These are phyloP conservation scores for Myrmecobius fasciatus DNA, from an alignment of 2,113 vertebrate species.

Conservation along the genomic window DNA sequence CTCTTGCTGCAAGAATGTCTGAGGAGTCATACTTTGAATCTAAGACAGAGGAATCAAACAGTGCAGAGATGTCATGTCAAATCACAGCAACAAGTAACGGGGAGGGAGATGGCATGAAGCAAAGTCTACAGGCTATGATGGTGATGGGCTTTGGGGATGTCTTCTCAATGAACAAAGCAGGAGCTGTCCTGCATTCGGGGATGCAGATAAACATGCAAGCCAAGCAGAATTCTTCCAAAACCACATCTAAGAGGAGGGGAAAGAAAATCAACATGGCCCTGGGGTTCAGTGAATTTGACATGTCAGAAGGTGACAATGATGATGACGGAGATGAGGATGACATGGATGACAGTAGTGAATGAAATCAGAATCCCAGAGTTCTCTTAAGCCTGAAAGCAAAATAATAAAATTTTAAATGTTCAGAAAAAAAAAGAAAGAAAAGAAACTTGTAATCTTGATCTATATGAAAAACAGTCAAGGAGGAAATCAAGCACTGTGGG, in stretches of 20 bases:
- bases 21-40: conserved; percentile 95
- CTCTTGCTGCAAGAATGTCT: conserved; percentile 93
- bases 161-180: conserved; percentile 91
- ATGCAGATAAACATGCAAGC: conserved; percentile 96
- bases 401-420: conserved; percentile 76
- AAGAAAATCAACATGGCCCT: conserved; percentile 95
- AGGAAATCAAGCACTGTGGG: conserved; percentile 45
- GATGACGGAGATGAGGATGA: conserved; percentile 80
- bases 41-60: conserved; percentile 95
- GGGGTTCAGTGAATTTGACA: conserved; percentile 91
- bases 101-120: conserved; percentile 90
- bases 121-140: conserved; percentile 91
- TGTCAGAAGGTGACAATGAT: conserved; percentile 89
- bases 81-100: conserved; percentile 93
- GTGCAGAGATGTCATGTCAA: conserved; percentile 95
- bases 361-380: conserved; percentile 77
- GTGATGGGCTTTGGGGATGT: conserved; percentile 94
- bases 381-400: conserved; percentile 74
- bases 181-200: conserved; percentile 91
- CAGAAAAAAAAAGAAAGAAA: conserved; percentile 69
- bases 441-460: conserved; percentile 82
- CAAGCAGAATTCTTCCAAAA: conserved; percentile 94
- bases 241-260: conserved; percentile 92
- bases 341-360: conserved; percentile 87
- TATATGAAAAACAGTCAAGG: conserved; percentile 81